These are phyloP conservation scores for Phoxinus phoxinus DNA, from an alignment of 2,113 vertebrate species.

Conservation along the genomic window DNA sequence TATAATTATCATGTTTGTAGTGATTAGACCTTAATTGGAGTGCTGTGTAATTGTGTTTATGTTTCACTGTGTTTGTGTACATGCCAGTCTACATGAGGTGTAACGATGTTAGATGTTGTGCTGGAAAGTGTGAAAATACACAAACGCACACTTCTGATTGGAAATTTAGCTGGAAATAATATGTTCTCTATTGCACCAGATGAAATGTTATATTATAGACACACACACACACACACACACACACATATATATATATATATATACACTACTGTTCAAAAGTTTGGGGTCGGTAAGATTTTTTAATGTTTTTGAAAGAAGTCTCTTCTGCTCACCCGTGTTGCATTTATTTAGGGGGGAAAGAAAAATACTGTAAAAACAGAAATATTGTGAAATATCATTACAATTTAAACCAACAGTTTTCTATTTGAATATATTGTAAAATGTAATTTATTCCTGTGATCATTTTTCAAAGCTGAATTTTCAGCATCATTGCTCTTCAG, in stretches of 20 bases:
- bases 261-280: too few relatives aligned
- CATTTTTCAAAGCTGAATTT: neutral
- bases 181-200: neutral
- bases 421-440: neutral
- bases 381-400: neutral
- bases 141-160: too few relatives aligned
- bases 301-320: too few relatives aligned
- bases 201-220: neutral
- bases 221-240: neutral
- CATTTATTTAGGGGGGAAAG: too few relatives aligned
- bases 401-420: neutral
- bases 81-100: neutral
- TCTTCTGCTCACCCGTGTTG: too few relatives aligned
- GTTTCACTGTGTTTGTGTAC: neutral
- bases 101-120: too few relatives aligned
- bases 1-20: slow-evolving; percentile 6
- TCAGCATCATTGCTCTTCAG: neutral
- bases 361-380: neutral
- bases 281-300: too few relatives aligned
- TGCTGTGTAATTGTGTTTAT: slow-evolving; percentile 12
- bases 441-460: neutral
- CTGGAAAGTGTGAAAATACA: too few relatives aligned
- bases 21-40: neutral
- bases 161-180: neutral
- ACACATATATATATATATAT: too few relatives aligned